Conservation (phyloP, 1,140 invertebrate species). For the Lucilia cuprina region DNA sequence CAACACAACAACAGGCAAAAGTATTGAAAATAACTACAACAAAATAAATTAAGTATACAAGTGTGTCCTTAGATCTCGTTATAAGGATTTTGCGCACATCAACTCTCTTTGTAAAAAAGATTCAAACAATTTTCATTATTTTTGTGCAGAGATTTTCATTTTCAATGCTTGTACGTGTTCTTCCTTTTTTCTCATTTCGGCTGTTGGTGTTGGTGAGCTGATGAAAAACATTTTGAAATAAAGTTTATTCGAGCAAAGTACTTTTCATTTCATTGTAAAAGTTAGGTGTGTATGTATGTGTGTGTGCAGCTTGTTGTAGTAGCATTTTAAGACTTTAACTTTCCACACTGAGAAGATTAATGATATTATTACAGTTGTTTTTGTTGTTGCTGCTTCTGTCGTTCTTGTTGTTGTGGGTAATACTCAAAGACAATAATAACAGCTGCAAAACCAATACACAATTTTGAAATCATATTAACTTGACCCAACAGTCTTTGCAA, state of each 20-base stretch:
- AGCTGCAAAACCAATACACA: background rate
- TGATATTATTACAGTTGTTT: slow-evolving; percentile 21
- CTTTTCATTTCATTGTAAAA: background rate
- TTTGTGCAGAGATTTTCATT: slow-evolving; percentile 15
- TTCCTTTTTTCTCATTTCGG: background rate
- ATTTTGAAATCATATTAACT: too few relatives aligned
- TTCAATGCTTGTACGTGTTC: background rate
- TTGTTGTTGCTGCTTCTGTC: background rate
- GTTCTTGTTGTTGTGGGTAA: background rate
- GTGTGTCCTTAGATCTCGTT: background rate
- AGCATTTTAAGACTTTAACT: slow-evolving; percentile 10
- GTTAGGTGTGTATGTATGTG: background rate
- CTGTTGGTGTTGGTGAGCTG: too few relatives aligned
- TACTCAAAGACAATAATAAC: background rate
- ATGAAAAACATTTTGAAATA: background rate
- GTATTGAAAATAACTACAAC: background rate
- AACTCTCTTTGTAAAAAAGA: slow-evolving; percentile 6
- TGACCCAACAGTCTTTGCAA: too few relatives aligned
- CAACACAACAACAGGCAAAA: background rate
- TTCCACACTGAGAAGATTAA: slow-evolving; percentile 27
- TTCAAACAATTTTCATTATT: slow-evolving; percentile 18
- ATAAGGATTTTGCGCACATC: slow-evolving; percentile 23
- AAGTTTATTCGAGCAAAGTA: slow-evolving; percentile 8
- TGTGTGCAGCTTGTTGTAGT: background rate
- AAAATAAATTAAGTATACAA: background rate